These are phyloP conservation scores for Tethya wilhelma DNA, from an alignment of 37 sponge, comb jelly and placozoan genomes.

Conservation along the genomic window DNA sequence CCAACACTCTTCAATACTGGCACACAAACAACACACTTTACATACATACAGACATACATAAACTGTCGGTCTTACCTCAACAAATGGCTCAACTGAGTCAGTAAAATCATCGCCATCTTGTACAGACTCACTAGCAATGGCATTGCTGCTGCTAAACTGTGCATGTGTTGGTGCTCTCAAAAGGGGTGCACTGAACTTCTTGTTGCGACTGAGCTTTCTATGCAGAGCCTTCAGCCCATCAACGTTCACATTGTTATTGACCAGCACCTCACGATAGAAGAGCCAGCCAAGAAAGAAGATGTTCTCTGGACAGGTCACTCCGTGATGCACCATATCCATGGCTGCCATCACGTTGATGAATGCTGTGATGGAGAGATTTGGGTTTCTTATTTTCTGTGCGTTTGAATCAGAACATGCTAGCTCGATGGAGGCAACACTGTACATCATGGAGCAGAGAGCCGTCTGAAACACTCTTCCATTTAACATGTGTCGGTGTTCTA, in stretches of 20 bases:
- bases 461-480: neutral
- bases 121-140: too few relatives aligned
- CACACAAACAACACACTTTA: too few relatives aligned
- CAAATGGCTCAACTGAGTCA: too few relatives aligned
- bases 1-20: too few relatives aligned
- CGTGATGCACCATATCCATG: constrained; percentile 20
- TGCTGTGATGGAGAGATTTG: constrained; percentile 38
- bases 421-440: constrained; percentile 51
- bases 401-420: constrained; percentile 33
- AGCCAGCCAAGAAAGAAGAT: constrained; percentile 24
- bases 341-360: constrained; percentile 49
- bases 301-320: neutral
- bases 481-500: constrained; percentile 20
- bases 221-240: neutral
- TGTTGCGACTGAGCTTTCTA: neutral
- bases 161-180: too few relatives aligned
- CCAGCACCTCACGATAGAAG: constrained; percentile 27
- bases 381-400: neutral
- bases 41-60: too few relatives aligned
- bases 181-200: constrained; percentile 12
- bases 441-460: constrained; percentile 44
- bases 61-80: too few relatives aligned
- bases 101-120: too few relatives aligned
- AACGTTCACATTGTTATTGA: neutral
- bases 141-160: too few relatives aligned